These are phyloP conservation scores for Pemphigus obesinymphae DNA, from an alignment of 1,140 invertebrate species.

Conservation along the genomic window DNA sequence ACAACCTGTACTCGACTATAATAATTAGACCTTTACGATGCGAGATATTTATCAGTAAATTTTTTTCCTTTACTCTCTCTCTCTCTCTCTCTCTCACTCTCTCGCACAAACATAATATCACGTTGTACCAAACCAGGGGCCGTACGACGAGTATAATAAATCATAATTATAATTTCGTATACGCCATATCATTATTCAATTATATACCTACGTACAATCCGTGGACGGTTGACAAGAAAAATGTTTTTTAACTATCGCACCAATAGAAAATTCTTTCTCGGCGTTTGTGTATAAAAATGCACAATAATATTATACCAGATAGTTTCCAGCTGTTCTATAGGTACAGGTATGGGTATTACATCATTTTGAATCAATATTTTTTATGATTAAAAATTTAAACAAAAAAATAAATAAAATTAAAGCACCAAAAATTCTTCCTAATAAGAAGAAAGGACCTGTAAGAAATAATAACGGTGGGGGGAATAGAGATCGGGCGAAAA, in stretches of 20 bases:
- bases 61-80: neutral
- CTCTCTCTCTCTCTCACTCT: neutral
- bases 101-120: neutral
- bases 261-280: neutral
- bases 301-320: neutral
- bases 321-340: too few relatives aligned
- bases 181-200: conserved; percentile 30
- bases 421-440: neutral
- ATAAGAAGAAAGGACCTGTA: neutral
- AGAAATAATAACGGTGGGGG: neutral
- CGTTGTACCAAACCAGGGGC: neutral
- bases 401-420: too few relatives aligned
- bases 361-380: conserved; percentile 2
- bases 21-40: conserved; percentile 37
- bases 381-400: neutral
- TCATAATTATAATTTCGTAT: conserved; percentile 31
- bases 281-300: too few relatives aligned
- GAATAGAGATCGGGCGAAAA: conserved; percentile 32
- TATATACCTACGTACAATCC: conserved; percentile 8
- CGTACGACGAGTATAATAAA: conserved; percentile 23
- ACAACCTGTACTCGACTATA: conserved; percentile 20
- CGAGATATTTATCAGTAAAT: conserved; percentile 24
- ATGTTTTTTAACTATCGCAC: neutral
- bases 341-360: too few relatives aligned
- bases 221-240: conserved; percentile 6